These are phyloP conservation scores for Vombatus ursinus DNA, from an alignment of 2,113 vertebrate species.

Conservation along the genomic window DNA sequence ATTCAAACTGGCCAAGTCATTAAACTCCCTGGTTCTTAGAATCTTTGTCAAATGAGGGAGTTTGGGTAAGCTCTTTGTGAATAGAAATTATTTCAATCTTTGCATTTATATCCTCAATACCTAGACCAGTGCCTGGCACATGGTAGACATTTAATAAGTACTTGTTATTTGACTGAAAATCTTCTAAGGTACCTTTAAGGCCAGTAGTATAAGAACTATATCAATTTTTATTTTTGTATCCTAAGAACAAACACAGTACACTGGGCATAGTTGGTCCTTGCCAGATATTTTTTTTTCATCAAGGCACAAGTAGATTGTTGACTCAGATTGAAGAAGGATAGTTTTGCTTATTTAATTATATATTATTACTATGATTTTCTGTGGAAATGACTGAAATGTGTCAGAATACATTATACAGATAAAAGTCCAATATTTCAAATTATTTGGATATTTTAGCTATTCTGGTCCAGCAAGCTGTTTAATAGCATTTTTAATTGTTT, in stretches of 20 bases:
- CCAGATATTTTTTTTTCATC: not conserved
- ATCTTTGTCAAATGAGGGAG: too few species aligned
- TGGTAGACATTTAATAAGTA: not conserved
- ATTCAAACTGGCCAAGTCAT: too few species aligned
- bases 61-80: not conserved
- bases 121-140: not conserved
- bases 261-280: not conserved
- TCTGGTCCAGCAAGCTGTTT: slow-evolving; percentile 10
- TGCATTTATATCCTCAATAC: not conserved
- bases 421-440: not conserved
- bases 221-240: not conserved
- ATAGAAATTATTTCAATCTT: not conserved
- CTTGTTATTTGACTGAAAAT: not conserved
- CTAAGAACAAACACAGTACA: not conserved
- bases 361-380: not conserved
- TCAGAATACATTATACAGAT: slow-evolving; percentile 12
- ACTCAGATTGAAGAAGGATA: not conserved
- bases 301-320: not conserved
- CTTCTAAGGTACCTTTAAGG: not conserved
- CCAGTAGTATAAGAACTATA: not conserved
- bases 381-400: not conserved
- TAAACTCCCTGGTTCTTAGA: too few species aligned
- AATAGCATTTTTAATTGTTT: not conserved
- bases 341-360: not conserved
- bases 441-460: not conserved